These are phyloP conservation scores for Drosophila sp. DNA, from an alignment of 1,140 invertebrate genomes.

Conservation along the genomic window DNA sequence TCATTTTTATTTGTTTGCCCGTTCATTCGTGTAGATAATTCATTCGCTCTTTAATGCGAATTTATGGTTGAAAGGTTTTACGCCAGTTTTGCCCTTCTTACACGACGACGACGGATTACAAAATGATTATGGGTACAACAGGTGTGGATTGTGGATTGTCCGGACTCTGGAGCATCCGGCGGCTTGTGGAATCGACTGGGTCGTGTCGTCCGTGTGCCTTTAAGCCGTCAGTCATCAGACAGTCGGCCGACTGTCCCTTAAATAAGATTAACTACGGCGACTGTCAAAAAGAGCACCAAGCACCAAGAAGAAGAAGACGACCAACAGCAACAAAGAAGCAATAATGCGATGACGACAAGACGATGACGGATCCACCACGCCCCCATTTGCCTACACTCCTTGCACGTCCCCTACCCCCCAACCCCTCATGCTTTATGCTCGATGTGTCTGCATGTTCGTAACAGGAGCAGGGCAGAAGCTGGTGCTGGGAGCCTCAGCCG, in stretches of 20 bases:
- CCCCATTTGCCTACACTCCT: conserved; percentile 24
- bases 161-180: background rate
- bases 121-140: conserved; percentile 35
- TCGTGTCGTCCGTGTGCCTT: background rate
- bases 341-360: conserved; percentile 57
- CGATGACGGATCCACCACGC: conserved; percentile 17
- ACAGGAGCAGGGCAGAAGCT: background rate
- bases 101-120: conserved; percentile 6
- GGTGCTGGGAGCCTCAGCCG: conserved; percentile 7
- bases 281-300: background rate
- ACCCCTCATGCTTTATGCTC: background rate
- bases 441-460: background rate
- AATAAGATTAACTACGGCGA: conserved; percentile 66
- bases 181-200: conserved; percentile 12
- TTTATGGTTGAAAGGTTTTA: conserved; percentile 12
- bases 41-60: background rate
- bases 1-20: background rate
- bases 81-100: background rate
- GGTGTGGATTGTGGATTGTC: conserved; percentile 39
- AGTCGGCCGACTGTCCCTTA: conserved; percentile 46
- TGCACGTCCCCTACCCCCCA: conserved; percentile 16
- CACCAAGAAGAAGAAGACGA: conserved; percentile 12
- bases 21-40: background rate
- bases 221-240: conserved; percentile 34
- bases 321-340: conserved; percentile 23